Percentiles rank a stretch among this genome's conserved stretches.
These are phyloP conservation scores for Dasysyrphus tricinctus DNA, from an alignment of 2,888 invertebrate species.

Conservation along the genomic window DNA sequence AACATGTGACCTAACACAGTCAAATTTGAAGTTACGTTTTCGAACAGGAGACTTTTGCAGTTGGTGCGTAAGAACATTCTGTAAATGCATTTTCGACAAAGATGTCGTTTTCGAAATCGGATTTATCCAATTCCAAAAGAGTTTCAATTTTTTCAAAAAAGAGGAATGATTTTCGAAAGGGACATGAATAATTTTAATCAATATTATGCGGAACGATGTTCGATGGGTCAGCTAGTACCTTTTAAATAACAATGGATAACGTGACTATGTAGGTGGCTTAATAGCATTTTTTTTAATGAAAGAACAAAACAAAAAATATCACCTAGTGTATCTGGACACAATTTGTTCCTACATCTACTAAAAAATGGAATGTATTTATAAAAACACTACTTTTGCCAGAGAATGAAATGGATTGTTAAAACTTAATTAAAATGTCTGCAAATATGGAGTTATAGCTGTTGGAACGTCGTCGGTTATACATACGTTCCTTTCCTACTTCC, in stretches of 20 bases:
- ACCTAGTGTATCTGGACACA: not conserved
- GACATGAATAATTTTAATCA: no score
- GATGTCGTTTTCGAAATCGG: no score
- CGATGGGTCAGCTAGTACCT: not conserved
- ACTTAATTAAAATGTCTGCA: slow-evolving; percentile 30
- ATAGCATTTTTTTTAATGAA: not conserved
- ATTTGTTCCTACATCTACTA: slow-evolving; percentile 4
- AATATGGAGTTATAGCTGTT: not conserved
- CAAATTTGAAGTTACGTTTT: no score
- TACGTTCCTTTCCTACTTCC: not conserved
- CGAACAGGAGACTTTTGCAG: no score
- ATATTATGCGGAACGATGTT: no score
- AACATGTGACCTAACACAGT: no score
- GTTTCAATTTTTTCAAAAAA: no score
- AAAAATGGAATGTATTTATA: not conserved
- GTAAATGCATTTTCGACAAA: no score
- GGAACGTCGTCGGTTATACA: not conserved
- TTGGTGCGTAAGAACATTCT: no score
- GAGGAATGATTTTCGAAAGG: no score
- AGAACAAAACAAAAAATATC: not conserved
- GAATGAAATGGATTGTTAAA: not conserved
- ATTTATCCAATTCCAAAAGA: no score
- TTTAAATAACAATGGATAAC: not conserved
- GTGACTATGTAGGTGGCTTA: not conserved
- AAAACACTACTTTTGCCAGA: not conserved